These are phyloP conservation scores for Aviceda subcristata DNA, from an alignment of 2,113 vertebrate species.

Conservation along the genomic window DNA sequence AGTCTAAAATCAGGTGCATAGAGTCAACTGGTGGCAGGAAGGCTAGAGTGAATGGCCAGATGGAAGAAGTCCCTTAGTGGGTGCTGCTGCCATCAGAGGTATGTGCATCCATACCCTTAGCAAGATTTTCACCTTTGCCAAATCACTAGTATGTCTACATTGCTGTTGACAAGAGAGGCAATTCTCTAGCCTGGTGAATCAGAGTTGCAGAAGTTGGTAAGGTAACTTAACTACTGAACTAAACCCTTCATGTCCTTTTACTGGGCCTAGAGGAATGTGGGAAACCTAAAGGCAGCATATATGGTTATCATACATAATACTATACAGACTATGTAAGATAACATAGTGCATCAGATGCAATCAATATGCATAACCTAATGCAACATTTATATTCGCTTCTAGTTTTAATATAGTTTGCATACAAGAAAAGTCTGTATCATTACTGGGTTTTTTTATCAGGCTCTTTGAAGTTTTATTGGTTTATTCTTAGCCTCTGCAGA, in stretches of 20 bases:
- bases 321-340: background rate
- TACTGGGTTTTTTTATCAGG: background rate
- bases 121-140: background rate
- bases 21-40: background rate
- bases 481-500: background rate
- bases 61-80: background rate
- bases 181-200: background rate
- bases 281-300: background rate
- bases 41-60: background rate
- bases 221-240: background rate
- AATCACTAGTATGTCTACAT: background rate
- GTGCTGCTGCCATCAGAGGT: background rate
- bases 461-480: background rate
- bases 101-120: background rate
- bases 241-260: background rate
- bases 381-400: background rate
- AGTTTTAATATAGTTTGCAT: background rate
- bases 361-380: background rate
- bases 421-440: background rate
- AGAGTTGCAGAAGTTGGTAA: rapidly evolving
- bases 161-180: background rate
- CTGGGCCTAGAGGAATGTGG: background rate
- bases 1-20: background rate
- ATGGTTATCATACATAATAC: background rate
- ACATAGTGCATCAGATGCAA: background rate